phyloP scores from a whole-genome alignment of 2,888 invertebrate species.

The Elegia similella region DNA sequence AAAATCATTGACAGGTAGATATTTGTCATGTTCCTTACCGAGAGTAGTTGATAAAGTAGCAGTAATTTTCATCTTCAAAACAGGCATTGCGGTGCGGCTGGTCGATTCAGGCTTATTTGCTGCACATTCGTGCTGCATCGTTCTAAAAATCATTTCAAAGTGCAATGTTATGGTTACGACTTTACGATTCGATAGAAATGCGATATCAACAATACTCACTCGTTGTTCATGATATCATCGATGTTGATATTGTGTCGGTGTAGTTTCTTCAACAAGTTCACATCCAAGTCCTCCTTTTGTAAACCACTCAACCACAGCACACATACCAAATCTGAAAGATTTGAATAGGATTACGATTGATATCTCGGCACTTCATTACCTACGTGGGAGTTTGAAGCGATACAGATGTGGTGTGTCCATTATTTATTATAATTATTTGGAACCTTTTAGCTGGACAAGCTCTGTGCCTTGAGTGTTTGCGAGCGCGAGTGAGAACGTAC shows the following conservation, averaged over 20 bases:
- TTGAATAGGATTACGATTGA: not conserved
- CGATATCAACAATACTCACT: slow-evolving; percentile 44
- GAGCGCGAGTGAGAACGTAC: slow-evolving; percentile 66
- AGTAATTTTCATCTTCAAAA: not conserved
- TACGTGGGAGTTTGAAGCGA: slow-evolving; percentile 2
- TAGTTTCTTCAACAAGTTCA: slow-evolving; percentile 55
- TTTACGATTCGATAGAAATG: not conserved
- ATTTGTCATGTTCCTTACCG: not conserved
- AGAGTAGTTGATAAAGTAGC: not conserved
- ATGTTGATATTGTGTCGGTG: slow-evolving; percentile 60
- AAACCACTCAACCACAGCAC: slow-evolving; percentile 65
- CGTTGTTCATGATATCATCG: slow-evolving; percentile 51
- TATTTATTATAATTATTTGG: slow-evolving; percentile 31
- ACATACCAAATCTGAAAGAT: slow-evolving; percentile 68
- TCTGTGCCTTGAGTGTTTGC: slow-evolving; percentile 48
- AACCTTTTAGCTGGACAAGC: slow-evolving; percentile 66
- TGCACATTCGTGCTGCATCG: slow-evolving; percentile 31
- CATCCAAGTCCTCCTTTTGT: slow-evolving; percentile 67
- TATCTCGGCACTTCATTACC: not conserved
- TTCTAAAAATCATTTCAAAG: slow-evolving; percentile 16
- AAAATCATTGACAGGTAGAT: not conserved
- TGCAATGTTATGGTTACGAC: slow-evolving; percentile 5
- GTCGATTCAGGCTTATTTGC: not conserved
- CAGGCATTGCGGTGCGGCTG: not conserved
- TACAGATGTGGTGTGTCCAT: slow-evolving; percentile 16